Conservation (phyloP, 2,797 vertebrate species). For the Takifugu rubripes region DNA sequence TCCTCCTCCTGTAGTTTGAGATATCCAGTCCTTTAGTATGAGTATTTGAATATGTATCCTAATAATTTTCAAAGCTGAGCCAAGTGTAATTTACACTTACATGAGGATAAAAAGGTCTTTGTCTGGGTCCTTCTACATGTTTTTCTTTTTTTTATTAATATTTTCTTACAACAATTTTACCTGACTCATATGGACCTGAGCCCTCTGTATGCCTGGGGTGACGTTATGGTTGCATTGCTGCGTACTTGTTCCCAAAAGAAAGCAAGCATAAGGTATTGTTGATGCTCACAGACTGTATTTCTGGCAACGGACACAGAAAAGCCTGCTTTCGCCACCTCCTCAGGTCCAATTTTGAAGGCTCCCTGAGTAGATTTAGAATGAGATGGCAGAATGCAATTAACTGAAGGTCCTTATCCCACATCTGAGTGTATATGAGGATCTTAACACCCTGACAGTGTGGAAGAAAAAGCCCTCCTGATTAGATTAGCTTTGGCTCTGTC, state of each 20-base stretch:
- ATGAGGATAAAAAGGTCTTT: conserved; percentile 13
- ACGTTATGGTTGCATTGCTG: background rate
- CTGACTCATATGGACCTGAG: background rate
- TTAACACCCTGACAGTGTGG: no score
- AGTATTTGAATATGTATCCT: conserved; percentile 4
- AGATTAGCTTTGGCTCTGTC: no score
- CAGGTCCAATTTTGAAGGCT: background rate
- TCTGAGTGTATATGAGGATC: background rate
- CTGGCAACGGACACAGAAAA: background rate
- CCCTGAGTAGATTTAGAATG: background rate
- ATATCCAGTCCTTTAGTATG: no score
- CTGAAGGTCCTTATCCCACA: background rate
- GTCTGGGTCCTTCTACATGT: conserved; percentile 32
- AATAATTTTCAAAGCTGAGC: conserved; percentile 22
- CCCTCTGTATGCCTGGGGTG: background rate
- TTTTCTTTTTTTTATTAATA: conserved; percentile 8
- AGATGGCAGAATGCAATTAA: background rate
- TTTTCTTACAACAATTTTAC: background rate
- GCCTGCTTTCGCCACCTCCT: background rate
- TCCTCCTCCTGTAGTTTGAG: conserved; percentile 6
- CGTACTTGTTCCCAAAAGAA: background rate
- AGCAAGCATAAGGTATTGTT: no score
- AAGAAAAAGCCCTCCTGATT: no score
- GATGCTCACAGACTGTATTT: background rate
- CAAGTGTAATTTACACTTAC: conserved; percentile 30